Percentiles rank a stretch among this genome's conserved stretches.
phyloP scores from a whole-genome alignment of 2,113 vertebrate species.

The Cricetomys ansorgei region DNA sequence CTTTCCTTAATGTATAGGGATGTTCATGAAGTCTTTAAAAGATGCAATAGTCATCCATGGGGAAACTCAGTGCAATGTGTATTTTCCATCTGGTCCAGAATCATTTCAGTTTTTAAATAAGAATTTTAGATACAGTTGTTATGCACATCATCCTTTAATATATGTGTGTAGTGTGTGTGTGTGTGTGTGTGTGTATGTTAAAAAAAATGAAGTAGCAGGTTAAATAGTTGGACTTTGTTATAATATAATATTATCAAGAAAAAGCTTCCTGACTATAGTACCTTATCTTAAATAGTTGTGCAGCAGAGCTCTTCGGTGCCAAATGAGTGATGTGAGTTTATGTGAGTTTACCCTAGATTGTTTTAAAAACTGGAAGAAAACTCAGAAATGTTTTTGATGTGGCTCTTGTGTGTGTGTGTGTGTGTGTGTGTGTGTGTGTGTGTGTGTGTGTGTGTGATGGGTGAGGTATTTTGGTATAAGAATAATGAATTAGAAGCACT shows the following conservation, averaged over 20 bases:
- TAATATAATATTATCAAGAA: neutral
- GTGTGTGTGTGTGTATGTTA: neutral
- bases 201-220: neutral
- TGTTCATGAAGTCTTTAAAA: neutral
- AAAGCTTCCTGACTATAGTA: neutral
- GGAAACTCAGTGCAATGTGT: neutral
- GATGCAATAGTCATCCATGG: neutral
- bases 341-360: slow-evolving; percentile 27
- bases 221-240: slow-evolving; percentile 2
- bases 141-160: neutral
- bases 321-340: slow-evolving; percentile 59
- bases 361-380: slow-evolving; percentile 63
- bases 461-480: neutral
- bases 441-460: neutral
- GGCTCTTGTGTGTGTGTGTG: neutral
- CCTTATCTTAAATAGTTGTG: slow-evolving; percentile 58
- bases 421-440: neutral
- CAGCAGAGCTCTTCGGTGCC: slow-evolving; percentile 34
- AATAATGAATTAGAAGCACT: slow-evolving; percentile 59
- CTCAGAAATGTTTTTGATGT: slow-evolving; percentile 67
- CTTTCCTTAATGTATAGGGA: neutral
- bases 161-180: neutral
- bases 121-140: neutral
- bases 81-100: slow-evolving; percentile 23
- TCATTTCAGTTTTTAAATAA: slow-evolving; percentile 45